These are phyloP conservation scores for Silurus aristotelis DNA, from an alignment of 2,797 vertebrate genomes.

Conservation along the genomic window DNA sequence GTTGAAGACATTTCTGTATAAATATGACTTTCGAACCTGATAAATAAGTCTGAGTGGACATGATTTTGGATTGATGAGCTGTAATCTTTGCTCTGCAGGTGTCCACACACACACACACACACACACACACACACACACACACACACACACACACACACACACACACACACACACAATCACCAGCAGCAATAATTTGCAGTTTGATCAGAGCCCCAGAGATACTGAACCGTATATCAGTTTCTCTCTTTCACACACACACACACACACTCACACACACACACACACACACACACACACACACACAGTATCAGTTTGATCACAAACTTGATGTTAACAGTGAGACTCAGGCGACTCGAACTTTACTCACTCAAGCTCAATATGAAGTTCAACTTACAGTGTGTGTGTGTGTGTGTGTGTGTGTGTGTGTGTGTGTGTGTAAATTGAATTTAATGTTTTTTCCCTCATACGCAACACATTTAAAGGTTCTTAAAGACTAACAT, in stretches of 20 bases:
- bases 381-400: neutral
- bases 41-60: neutral
- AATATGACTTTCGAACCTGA: neutral
- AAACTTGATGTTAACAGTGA: neutral
- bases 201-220: conserved; percentile 19
- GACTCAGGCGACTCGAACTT: neutral
- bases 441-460: too few species aligned
- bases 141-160: conserved; percentile 14
- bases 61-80: conserved; percentile 22
- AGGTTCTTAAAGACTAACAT: too few species aligned
- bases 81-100: conserved; percentile 42
- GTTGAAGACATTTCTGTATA: neutral
- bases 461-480: too few species aligned
- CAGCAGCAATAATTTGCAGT: conserved; percentile 25
- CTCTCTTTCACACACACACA: neutral
- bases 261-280: conserved; percentile 13
- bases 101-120: neutral
- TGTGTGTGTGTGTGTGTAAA: neutral
- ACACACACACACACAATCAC: conserved; percentile 6
- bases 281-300: neutral
- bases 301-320: conserved; percentile 9
- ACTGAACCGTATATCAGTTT: neutral
- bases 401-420: conserved; percentile 9
- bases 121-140: conserved; percentile 19
- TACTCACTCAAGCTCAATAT: neutral